Percentiles rank a stretch among this genome's conserved stretches.
phyloP scores from a whole-genome alignment of 2,888 invertebrate genomes.

The Agrochola circellaris region DNA sequence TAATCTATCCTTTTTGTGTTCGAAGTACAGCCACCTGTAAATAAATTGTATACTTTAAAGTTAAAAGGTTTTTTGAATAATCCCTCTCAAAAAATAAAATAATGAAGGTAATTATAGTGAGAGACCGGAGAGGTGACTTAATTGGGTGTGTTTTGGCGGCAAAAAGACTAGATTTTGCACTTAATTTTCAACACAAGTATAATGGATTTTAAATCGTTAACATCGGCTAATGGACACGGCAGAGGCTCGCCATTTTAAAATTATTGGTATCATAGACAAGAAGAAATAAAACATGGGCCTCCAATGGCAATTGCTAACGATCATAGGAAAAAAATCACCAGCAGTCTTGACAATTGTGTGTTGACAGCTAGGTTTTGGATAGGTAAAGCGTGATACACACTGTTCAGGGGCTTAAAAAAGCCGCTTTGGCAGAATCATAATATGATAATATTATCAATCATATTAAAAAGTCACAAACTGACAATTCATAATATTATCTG shows the following conservation, averaged over 20 bases:
- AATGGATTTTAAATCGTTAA: not conserved
- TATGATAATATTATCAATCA: too few species aligned
- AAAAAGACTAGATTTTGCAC: not conserved
- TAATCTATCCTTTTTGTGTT: conserved; percentile 90
- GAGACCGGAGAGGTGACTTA: not conserved
- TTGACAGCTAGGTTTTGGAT: too few species aligned
- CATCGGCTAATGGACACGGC: not conserved
- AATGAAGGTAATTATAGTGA: conserved; percentile 2
- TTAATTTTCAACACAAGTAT: not conserved
- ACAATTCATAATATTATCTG: too few species aligned
- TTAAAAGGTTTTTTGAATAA: conserved; percentile 35
- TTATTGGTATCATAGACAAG: not conserved
- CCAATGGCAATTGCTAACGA: not conserved
- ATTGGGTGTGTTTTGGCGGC: conserved; percentile 1
- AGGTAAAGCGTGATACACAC: too few species aligned
- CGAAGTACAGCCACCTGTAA: conserved; percentile 93
- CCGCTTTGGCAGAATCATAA: too few species aligned
- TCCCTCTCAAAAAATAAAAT: conserved; percentile 14
- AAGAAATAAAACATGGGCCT: not conserved
- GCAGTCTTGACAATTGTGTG: too few species aligned
- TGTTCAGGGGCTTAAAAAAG: too few species aligned
- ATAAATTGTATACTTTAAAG: conserved; percentile 38
- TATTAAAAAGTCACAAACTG: too few species aligned
- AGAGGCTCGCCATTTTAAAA: not conserved
- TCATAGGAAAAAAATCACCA: not conserved